Conservation (phyloP, 2,888 invertebrate genomes). For the Oscheius sp. region DNA sequence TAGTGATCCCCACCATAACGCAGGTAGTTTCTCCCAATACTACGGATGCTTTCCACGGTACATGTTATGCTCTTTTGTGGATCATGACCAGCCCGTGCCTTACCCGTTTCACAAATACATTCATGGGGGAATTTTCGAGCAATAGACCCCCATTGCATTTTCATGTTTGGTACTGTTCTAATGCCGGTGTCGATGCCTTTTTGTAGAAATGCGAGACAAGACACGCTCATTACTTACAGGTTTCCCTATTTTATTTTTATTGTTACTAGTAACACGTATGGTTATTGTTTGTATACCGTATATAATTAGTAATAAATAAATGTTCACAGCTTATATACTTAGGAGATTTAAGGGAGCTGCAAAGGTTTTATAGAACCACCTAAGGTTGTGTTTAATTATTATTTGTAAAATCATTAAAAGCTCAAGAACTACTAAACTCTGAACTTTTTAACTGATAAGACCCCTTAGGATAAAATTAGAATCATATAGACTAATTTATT, state of each 20-base stretch:
- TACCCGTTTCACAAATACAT: neutral
- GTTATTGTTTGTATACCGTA: neutral
- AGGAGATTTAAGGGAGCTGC: too few relatives aligned
- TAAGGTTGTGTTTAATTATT: too few relatives aligned
- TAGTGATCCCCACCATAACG: slow-evolving; percentile 13
- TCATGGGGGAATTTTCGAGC: neutral
- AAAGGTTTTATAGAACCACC: too few relatives aligned
- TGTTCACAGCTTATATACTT: too few relatives aligned
- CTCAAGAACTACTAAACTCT: too few relatives aligned
- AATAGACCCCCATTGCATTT: slow-evolving; percentile 1
- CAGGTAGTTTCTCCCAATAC: slow-evolving; percentile 13
- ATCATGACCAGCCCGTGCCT: slow-evolving; percentile 21
- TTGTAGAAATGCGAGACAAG: slow-evolving; percentile 2
- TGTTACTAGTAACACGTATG: neutral
- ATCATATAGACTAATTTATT: neutral
- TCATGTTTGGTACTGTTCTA: slow-evolving; percentile 20
- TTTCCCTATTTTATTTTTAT: too few relatives aligned
- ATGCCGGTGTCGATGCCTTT: slow-evolving; percentile 25
- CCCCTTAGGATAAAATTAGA: neutral
- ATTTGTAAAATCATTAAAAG: too few relatives aligned
- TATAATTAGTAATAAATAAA: neutral
- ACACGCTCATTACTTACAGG: slow-evolving; percentile 12
- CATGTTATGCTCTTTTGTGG: slow-evolving; percentile 6
- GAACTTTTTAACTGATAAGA: neutral
- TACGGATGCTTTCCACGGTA: slow-evolving; percentile 30